Base-by-base conservation (phyloP, 2,113 vertebrate species). In the Casuarius casuarius region DNA sequence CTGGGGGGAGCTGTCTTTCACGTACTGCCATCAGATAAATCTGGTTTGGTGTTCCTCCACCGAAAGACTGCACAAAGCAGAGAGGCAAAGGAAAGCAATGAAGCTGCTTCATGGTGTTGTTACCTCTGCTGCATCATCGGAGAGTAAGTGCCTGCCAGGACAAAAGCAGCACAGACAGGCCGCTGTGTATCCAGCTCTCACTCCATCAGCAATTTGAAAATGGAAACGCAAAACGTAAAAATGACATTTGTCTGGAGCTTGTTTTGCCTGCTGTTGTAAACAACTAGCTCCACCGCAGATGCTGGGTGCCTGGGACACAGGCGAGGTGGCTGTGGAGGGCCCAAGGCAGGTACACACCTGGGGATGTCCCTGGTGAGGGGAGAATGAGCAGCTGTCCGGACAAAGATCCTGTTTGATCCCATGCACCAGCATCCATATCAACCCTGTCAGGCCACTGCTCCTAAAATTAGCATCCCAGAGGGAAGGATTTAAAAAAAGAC, bases 31-130 rank as follows among this genome's bases (percentile, higher is more conserved):
- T 70, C 63, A 54, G 59, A 82, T 31, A 87, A 91, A 91, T 77
- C 77, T 61, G 26, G 14, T 17, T 84, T 3, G 1, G 63, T 0
- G 0, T 77, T 84, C 26, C 35, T 79, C 44, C 2, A 0, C 28
- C 4, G 2, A 71, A 88, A 67, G 42, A 42, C 18, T 22, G 3
- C 2, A 15, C 70, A 48, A 54, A 25, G 35, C 22, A 87, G 23
- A 3, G 72, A 90, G 40, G 83, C 84, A 82, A 59, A 84, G 86
- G 56, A 71, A 87, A 91, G 44, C 0, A 0, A 23, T 56, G 42
- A 59, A 88, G 90, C 83, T 89, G 68, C 61, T 84, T 58, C 56
- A 29, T 9, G 54, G 63, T 49, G 31, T 14, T 67, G 5, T 35
- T 48, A 79, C 51, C 52, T 63, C 10, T 4, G 1, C 40, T 70